Base-by-base conservation (phyloP, 1,140 invertebrate genomes). In the Drosophila obscura region DNA sequence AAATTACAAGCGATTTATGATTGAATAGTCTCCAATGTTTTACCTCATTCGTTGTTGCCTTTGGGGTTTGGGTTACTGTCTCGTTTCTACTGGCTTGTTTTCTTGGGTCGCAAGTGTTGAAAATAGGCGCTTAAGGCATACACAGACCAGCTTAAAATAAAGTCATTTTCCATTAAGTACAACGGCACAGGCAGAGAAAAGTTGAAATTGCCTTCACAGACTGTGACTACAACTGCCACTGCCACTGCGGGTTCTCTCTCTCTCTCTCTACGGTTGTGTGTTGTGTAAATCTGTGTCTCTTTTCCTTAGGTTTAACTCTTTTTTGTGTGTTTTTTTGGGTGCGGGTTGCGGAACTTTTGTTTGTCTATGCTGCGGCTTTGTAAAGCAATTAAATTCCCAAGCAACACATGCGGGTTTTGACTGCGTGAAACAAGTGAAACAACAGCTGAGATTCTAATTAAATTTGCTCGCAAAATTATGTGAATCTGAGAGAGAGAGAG, bases 161-260 rank as follows among this genome's bases (percentile, higher is more conserved):
- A 87, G 83, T 79, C 74, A 81, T 87, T 88, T 87, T 82, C 82
- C 73, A 88, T 88, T 81, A 79, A 74, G 79, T 85, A 85, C 31
- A 11, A 9, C 26, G 6, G 31, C 1, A 35, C 64, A 77, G 61
- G 61, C 57, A 35, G 64, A 45, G 64, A 82, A 87, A 87, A 87
- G 83, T 87, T 87, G 68, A 77, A 87, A 87, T 87, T 88, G 82
- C 75, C 82, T 77, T 76, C 11, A 11, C 66, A 69, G 65, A 57
- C 66, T 68, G 66, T 35, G 66, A 13, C 35, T 39, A 76, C 58
- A 55, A 59, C 67, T 19, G 56, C 4, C 15, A 9, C 50, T 66
- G 73, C 55, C 55, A 53, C 72, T 76, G 73, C 73, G 73, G 73
- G 73, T 39, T 41, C 58, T 44, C 24, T 22, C 48, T 60, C 44